A percentile compares a stretch with the other conserved stretches of the same genome.
These are phyloP conservation scores for Corynorhinus townsendii DNA, from an alignment of 2,113 vertebrate species.

Conservation along the genomic window DNA sequence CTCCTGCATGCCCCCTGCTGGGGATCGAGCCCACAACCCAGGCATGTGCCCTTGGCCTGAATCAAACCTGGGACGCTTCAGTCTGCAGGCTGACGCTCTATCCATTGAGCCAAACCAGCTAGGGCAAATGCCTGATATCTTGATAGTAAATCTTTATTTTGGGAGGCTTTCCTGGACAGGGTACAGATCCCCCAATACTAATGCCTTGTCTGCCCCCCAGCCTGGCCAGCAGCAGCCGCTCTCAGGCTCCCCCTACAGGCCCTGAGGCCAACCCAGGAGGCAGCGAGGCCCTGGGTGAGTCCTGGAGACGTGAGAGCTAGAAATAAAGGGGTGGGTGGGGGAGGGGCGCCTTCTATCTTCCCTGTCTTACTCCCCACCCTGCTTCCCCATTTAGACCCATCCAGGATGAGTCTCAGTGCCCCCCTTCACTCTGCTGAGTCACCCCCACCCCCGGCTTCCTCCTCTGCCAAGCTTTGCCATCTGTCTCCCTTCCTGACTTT, in stretches of 20 bases:
- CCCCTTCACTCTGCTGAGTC: conserved; percentile 49
- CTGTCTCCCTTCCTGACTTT: conserved; percentile 47
- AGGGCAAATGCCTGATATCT: neutral
- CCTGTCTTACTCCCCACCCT: neutral
- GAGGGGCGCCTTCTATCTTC: neutral
- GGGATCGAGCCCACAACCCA: too few relatives aligned
- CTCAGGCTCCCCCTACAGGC: neutral
- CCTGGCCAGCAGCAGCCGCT: neutral
- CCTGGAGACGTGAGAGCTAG: neutral
- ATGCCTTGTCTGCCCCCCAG: neutral
- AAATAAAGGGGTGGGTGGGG: neutral
- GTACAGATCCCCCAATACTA: neutral
- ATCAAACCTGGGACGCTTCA: too few relatives aligned
- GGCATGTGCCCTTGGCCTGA: too few relatives aligned
- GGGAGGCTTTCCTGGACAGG: neutral
- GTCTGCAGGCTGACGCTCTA: too few relatives aligned
- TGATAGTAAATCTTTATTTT: neutral
- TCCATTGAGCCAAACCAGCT: too few relatives aligned
- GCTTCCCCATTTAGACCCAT: conserved; percentile 56
- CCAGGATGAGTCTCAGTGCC: neutral
- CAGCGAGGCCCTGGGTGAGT: conserved; percentile 44
- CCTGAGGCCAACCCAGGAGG: neutral
- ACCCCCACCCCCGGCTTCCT: conserved; percentile 63
- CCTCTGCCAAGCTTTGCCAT: neutral
- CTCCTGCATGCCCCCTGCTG: too few relatives aligned